Evolutionary conservation across 2,797 vertebrate species (phyloP), one percentile per base, ranked within the genome.

Genomic region (Meriones psammophilus): DNA sequence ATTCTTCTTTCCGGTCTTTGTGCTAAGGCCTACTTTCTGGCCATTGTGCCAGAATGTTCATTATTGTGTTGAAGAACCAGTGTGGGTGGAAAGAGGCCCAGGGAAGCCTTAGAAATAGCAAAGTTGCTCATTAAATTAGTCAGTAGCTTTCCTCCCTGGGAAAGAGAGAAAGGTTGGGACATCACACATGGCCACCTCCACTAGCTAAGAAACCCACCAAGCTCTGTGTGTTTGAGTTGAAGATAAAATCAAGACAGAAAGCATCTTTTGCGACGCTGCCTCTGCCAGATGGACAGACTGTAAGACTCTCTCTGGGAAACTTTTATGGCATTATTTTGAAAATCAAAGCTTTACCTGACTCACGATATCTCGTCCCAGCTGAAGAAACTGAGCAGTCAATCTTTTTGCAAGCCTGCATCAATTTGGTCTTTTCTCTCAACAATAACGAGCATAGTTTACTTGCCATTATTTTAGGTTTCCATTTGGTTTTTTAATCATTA

Each of bases 271-370:
- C 92, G 78, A 97, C 78, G 39, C 42, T 87, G 91, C 33, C 74
- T 88, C 74, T 89, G 28, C 42, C 54, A 77, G 71, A 36, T 84
- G 39, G 60, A 28, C 58, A 71, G 64, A 64, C 60, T 76, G 74
- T 30, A 68, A 24, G 36, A 42, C 54, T 76, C 30, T 89, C 12
- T 96, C n/a, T 84, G 83, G 36, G 73, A 46, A 93, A 94, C 4
- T 54, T 93, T 84, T 56, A 36, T 95, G 88, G 54, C 66, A 74
- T 94, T 92, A 64, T 89, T 92, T 94, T 87, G 88, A 94, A 88
- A 90, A 81, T 92, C 39, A 87, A 39, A 79, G 46, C 60, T 95
- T 92, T 54, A 39, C 22, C 71, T 56, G 56, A 89, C 71, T 77
- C 46, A 74, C 28, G 74, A 36, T 89, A 85, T 92, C 84, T 80